Conservation (phyloP, 1,140 invertebrate species). For the Bombus confusus region DNA sequence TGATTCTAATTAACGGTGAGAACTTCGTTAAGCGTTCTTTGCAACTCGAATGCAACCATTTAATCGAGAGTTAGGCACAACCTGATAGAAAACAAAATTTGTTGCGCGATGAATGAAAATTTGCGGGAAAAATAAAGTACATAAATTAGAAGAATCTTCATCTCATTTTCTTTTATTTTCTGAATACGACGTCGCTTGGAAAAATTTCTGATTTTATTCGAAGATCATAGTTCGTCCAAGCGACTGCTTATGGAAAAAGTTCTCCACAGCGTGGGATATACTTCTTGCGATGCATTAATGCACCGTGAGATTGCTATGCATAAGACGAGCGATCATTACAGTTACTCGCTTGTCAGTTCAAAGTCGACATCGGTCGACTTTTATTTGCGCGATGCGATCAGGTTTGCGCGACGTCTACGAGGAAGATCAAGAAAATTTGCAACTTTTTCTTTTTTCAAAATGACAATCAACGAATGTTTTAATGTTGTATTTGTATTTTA, state of each 20-base stretch:
- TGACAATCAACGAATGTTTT: too few relatives aligned
- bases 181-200: background rate
- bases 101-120: too few relatives aligned
- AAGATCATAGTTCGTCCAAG: background rate
- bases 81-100: too few relatives aligned
- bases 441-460: background rate
- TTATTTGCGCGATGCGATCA: background rate
- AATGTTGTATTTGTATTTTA: too few relatives aligned
- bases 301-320: slow-evolving; percentile 15
- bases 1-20: too few relatives aligned
- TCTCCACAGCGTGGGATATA: background rate
- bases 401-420: background rate
- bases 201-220: background rate
- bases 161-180: background rate
- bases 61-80: too few relatives aligned
- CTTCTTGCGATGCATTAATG: slow-evolving; percentile 10
- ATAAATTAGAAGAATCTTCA: background rate
- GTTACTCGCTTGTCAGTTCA: background rate
- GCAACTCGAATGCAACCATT: too few relatives aligned
- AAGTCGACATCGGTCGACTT: slow-evolving; percentile 1
- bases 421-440: background rate
- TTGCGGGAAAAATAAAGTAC: too few relatives aligned
- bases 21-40: too few relatives aligned
- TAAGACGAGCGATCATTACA: slow-evolving; percentile 5
- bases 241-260: slow-evolving; percentile 15